Evolutionary conservation across 1,140 invertebrate genomes (phyloP).

Genomic region (Arion vulgaris): DNA sequence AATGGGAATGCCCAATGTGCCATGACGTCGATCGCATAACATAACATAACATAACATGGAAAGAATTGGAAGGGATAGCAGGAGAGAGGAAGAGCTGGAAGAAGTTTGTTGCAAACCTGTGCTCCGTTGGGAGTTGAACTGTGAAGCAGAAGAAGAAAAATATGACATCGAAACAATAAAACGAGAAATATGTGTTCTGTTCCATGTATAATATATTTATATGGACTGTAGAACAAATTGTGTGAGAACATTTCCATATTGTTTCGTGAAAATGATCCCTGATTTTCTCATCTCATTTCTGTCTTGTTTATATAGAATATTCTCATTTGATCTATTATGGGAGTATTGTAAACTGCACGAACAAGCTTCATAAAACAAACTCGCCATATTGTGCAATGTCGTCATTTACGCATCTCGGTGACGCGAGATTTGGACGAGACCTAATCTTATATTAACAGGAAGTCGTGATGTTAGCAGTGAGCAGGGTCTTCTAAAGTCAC

Average conservation of each 20-base stretch:
- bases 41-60: too few relatives aligned
- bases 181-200: too few relatives aligned
- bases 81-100: too few relatives aligned
- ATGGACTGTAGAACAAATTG: too few relatives aligned
- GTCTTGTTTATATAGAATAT: not conserved
- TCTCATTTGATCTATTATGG: not conserved
- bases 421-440: not conserved
- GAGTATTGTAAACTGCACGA: not conserved
- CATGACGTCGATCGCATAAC: too few relatives aligned
- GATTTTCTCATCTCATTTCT: not conserved
- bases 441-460: not conserved
- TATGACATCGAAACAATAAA: too few relatives aligned
- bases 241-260: not conserved
- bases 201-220: too few relatives aligned
- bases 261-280: not conserved
- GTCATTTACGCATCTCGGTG: not conserved
- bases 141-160: too few relatives aligned
- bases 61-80: too few relatives aligned
- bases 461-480: not conserved
- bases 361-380: not conserved
- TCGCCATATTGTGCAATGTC: not conserved
- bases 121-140: too few relatives aligned
- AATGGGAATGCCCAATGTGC: too few relatives aligned
- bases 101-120: too few relatives aligned
- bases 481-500: not conserved